Evolutionary conservation across 1,140 invertebrate genomes (phyloP), one percentile per base, ranked within the genome.

Genomic region (Neodiprion virginianus): DNA sequence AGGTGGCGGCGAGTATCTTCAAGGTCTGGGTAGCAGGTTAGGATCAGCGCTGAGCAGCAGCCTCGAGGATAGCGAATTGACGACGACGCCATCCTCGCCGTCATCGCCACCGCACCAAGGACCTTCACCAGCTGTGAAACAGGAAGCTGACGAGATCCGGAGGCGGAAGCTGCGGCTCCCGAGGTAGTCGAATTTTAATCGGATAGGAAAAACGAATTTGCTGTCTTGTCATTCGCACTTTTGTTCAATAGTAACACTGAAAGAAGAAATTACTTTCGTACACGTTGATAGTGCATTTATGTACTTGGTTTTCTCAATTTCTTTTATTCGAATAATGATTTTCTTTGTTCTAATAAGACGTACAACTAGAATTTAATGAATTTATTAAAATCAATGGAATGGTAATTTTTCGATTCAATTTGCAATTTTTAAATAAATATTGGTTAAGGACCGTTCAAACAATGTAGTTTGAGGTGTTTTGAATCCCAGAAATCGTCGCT

Each of bases 11-110:
- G 87, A 88, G 74, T 88, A 88, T 74, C 82, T 89, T 11, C 88
- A 89, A 71, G 88, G 86, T 74, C 77, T 89, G 47, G 82, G 88
- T 48, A 89, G 80, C 49, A 84, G 83, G 77, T 85, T 89, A 79
- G 87, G 87, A 68, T 85, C 86, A 23, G 88, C 85, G 69, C 75
- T 89, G 12, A 88, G 85, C 67, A 89, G 80, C 73, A 89, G 87
- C 76, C 80, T 88, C 70, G 87, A 88, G 74, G 88, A 88, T 72
- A 89, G 82, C 61, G 86, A 88, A 40, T 68, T 85, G 40, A 79
- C 79, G 68, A 82, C 86, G 48, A 86, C 82, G 14, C 77, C 83
- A 50, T 85, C 86, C 21, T 84, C 83, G 10, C 81, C 83, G 12
- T 82, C 81, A 0, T 75, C 77, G 0, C 82, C 84, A 14, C 80